Evolutionary conservation across 1,140 invertebrate species (phyloP), one percentile per base, ranked within the genome.

Genomic region (Lycorma delicatula): DNA sequence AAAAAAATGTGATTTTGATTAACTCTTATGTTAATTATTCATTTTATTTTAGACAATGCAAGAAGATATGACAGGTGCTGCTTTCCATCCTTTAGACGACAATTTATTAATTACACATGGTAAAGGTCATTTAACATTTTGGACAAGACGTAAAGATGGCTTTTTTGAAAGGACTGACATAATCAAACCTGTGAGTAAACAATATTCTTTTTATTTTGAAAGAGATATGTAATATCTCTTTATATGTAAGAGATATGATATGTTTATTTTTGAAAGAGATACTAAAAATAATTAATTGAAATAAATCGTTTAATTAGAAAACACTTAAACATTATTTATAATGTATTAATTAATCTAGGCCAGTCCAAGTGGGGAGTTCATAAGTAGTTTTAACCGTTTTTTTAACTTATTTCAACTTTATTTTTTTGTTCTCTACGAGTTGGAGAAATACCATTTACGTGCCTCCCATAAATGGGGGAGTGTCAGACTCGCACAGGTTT

Each of bases 101-200:
- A 94, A 94, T 75, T 77, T 91, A 12, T 81, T 97, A 50, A 91
- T 97, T 48, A 94, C 91, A 0, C 91, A 93, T 66, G 94, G 94
- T 7, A 91, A 92, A 66, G 88, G 90, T 4, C 91, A 96, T 72
- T 75, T 97, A 36, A 86, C 90, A 0, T 95, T 96, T 71, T 97
- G 93, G 93, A 91, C 89, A 63, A 75, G 89, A 57, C 76, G 88
- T 51, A 91, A 91, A 72, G 89, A 92, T 69, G 89, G 89, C 18
- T 90, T 90, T 71, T 92, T 92, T 60, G 88, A 91, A 71, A 78
- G 88, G 59, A 89, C 87, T 0, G 89, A 92, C 65, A 89, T 92
- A 18, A 87, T 90, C 13, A 90, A 90, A 76, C 83, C 85, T 29
- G 86, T 87, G 75, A 76, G 70, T 65, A 23, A 36, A 52, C 13